phyloP scores from a whole-genome alignment of 2,797 vertebrate species.

The Microctenopoma stevenorrisi region DNA sequence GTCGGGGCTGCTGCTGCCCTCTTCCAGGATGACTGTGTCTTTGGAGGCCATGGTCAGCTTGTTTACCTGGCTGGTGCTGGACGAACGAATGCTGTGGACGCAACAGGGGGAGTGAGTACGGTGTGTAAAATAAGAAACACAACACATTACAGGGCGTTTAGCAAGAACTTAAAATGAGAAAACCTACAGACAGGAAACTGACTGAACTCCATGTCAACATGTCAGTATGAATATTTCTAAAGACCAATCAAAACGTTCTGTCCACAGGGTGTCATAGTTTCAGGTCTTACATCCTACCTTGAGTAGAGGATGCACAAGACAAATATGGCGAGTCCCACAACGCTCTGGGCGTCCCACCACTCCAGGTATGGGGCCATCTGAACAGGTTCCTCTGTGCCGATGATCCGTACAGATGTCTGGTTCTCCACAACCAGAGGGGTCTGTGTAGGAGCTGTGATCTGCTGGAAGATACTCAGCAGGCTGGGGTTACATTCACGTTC shows the following conservation, averaged over 20 bases:
- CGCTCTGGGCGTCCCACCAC: conserved; percentile 89
- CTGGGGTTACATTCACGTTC: conserved; percentile 90
- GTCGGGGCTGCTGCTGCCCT: conserved; percentile 52
- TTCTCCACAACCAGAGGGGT: conserved; percentile 78
- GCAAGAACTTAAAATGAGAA: not conserved
- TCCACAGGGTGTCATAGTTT: too few relatives aligned
- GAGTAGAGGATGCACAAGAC: conserved; percentile 93
- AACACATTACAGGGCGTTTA: not conserved
- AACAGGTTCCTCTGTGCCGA: conserved; percentile 71
- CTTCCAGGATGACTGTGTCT: conserved; percentile 85
- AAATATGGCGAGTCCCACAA: conserved; percentile 87
- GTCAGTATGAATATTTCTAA: not conserved
- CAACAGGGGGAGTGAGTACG: not conserved
- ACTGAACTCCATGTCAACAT: not conserved
- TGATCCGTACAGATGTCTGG: conserved; percentile 74
- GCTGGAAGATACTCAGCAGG: conserved; percentile 88
- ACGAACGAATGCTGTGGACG: conserved; percentile 88
- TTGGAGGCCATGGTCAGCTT: conserved; percentile 91
- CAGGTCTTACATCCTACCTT: conserved; percentile 78
- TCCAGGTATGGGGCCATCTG: conserved; percentile 78
- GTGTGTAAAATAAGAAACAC: not conserved
- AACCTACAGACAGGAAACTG: too few relatives aligned
- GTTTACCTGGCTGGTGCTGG: conserved; percentile 93
- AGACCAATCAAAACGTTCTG: not conserved
- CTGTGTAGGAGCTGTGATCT: conserved; percentile 79